Percentiles rank a stretch among this genome's conserved stretches.
These are phyloP conservation scores for Euzophera pinguis DNA, from an alignment of 2,888 invertebrate genomes.

Conservation along the genomic window DNA sequence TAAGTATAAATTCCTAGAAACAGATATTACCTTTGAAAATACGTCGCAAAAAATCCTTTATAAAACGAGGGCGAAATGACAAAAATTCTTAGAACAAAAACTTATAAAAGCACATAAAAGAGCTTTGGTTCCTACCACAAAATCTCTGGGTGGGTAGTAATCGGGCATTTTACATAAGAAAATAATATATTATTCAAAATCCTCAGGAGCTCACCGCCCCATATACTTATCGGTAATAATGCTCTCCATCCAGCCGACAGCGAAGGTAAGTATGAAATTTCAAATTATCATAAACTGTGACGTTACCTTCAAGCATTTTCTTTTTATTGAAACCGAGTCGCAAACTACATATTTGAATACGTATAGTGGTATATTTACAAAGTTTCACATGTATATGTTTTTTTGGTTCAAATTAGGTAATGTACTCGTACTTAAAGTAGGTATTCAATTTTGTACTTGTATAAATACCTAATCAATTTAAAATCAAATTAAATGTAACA, in stretches of 20 bases:
- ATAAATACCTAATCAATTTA: too few relatives aligned
- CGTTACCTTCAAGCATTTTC: not conserved
- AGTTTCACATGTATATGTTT: too few relatives aligned
- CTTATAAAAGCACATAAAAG: slow-evolving; percentile 71
- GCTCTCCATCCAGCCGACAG: slow-evolving; percentile 37
- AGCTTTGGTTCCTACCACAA: slow-evolving; percentile 59
- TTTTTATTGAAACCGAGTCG: not conserved
- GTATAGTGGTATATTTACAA: not conserved
- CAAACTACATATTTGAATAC: too few relatives aligned
- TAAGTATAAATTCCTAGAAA: not conserved
- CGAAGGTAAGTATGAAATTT: slow-evolving; percentile 26
- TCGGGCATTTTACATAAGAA: slow-evolving; percentile 79
- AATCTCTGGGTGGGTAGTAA: slow-evolving; percentile 74
- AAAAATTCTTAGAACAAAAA: slow-evolving; percentile 67
- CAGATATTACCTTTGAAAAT: slow-evolving; percentile 9
- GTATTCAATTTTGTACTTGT: too few relatives aligned
- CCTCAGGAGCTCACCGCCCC: slow-evolving; percentile 66
- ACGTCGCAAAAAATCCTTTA: slow-evolving; percentile 4
- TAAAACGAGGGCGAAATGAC: slow-evolving; percentile 41
- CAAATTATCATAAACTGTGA: slow-evolving; percentile 10
- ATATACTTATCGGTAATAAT: slow-evolving; percentile 76
- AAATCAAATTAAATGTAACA: too few relatives aligned
- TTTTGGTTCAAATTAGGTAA: too few relatives aligned
- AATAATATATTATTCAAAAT: slow-evolving; percentile 80
- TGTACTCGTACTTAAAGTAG: too few relatives aligned